Evolutionary conservation across 2,888 invertebrate species (phyloP).

Genomic region (Tetranychus piercei): DNA sequence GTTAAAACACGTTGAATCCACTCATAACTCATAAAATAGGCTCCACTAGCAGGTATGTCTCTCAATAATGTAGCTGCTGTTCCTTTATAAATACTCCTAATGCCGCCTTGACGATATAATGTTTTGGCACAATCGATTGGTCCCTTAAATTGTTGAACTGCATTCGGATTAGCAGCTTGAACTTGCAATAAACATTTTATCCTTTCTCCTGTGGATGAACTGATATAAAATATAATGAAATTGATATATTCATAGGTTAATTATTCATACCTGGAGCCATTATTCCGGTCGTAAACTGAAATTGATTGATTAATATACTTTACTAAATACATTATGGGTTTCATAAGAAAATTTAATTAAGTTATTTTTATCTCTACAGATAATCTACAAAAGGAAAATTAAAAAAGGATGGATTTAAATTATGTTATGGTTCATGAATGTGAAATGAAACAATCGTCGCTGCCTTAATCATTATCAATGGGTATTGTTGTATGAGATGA

Average conservation of each 20-base stretch:
- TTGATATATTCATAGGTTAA: not conserved
- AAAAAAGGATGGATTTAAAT: too few relatives aligned
- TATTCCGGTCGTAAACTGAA: conserved; percentile 60
- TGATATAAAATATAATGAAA: not conserved
- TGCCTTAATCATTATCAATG: too few relatives aligned
- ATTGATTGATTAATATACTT: too few relatives aligned
- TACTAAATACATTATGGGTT: too few relatives aligned
- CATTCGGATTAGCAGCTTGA: conserved; percentile 41
- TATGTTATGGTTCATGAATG: too few relatives aligned
- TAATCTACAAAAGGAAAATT: too few relatives aligned
- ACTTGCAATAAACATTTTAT: conserved; percentile 90
- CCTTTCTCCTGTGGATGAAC: conserved; percentile 52
- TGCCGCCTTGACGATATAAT: conserved; percentile 76
- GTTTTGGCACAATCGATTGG: conserved; percentile 77
- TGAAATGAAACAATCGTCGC: too few relatives aligned
- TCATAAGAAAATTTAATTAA: too few relatives aligned
- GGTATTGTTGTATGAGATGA: too few relatives aligned
- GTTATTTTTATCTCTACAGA: too few relatives aligned
- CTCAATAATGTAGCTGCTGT: conserved; percentile 58
- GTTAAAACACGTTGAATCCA: conserved; percentile 60
- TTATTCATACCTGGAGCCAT: conserved; percentile 55
- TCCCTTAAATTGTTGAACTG: conserved; percentile 55
- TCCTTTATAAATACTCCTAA: conserved; percentile 80
- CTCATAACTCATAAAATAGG: conserved; percentile 95
- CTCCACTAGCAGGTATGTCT: conserved; percentile 95